Evolutionary conservation across 2,888 invertebrate species (phyloP).

Genomic region (Drosophila neoperkinsi): DNA sequence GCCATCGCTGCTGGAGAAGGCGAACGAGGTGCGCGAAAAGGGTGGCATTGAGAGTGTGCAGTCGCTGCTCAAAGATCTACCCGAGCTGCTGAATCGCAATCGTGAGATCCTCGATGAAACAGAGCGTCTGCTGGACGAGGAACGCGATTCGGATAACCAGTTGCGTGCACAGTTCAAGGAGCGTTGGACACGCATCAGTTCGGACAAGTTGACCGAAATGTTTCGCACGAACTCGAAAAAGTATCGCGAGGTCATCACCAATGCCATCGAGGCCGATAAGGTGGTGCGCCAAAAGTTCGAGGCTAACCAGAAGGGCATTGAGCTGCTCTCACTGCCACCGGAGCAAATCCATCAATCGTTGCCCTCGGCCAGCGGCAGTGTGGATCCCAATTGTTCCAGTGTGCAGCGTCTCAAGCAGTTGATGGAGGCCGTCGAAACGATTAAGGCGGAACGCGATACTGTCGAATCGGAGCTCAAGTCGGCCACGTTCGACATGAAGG

Average conservation of each 20-base stretch:
- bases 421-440: conserved; percentile 93
- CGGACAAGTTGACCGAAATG: conserved; percentile 94
- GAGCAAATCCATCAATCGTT: conserved; percentile 89
- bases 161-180: conserved; percentile 96
- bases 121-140: conserved; percentile 94
- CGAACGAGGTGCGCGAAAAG: conserved; percentile 89
- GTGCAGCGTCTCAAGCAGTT: conserved; percentile 89
- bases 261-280: conserved; percentile 93
- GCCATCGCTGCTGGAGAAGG: conserved; percentile 94
- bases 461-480: conserved; percentile 95
- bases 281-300: conserved; percentile 95
- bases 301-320: conserved; percentile 90
- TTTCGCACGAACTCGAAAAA: conserved; percentile 95
- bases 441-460: conserved; percentile 95
- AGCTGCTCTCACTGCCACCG: conserved; percentile 91
- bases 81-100: conserved; percentile 95
- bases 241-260: conserved; percentile 96
- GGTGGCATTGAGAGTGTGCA: conserved; percentile 92
- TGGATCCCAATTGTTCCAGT: conserved; percentile 87
- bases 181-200: conserved; percentile 96
- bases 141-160: conserved; percentile 95
- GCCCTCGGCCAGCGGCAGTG: conserved; percentile 88
- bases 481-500: conserved; percentile 92
- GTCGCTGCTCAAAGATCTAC: conserved; percentile 93
- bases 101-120: conserved; percentile 97